These are phyloP conservation scores for Nothocercus julius DNA, from an alignment of 2,113 vertebrate genomes.

Conservation along the genomic window DNA sequence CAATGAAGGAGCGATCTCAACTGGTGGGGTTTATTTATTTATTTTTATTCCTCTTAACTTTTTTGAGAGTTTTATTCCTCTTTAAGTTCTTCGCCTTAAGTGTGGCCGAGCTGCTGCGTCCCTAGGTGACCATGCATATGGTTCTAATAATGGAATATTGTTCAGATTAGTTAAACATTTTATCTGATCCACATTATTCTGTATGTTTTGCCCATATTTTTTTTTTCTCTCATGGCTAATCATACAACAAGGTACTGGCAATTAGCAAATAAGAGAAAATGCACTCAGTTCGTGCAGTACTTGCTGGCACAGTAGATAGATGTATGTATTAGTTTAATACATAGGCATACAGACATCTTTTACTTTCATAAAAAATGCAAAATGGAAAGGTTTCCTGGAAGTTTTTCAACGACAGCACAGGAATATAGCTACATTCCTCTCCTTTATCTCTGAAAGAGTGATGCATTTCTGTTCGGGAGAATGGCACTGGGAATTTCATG, in stretches of 20 bases:
- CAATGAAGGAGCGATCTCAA: background rate
- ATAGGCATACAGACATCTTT: background rate
- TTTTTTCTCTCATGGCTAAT: background rate
- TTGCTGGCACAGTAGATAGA: background rate
- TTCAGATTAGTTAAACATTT: background rate
- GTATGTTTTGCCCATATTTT: background rate
- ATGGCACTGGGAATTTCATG: background rate
- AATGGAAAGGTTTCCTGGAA: background rate
- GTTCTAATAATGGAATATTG: background rate
- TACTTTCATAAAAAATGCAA: background rate
- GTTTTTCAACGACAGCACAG: background rate
- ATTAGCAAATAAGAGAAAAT: background rate
- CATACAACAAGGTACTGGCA: background rate
- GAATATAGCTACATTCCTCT: background rate
- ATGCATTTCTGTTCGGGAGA: background rate
- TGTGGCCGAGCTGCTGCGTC: background rate
- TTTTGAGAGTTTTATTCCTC: background rate
- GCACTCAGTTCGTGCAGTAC: background rate
- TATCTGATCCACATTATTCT: background rate
- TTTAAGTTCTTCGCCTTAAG: background rate
- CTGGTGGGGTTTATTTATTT: too few relatives aligned
- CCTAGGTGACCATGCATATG: background rate
- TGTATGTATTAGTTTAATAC: background rate
- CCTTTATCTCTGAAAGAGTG: background rate
- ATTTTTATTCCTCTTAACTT: too few relatives aligned